Evolutionary conservation across 2,888 invertebrate genomes (phyloP), one percentile per base, ranked within the genome.

Genomic region (Plebejus anna): DNA sequence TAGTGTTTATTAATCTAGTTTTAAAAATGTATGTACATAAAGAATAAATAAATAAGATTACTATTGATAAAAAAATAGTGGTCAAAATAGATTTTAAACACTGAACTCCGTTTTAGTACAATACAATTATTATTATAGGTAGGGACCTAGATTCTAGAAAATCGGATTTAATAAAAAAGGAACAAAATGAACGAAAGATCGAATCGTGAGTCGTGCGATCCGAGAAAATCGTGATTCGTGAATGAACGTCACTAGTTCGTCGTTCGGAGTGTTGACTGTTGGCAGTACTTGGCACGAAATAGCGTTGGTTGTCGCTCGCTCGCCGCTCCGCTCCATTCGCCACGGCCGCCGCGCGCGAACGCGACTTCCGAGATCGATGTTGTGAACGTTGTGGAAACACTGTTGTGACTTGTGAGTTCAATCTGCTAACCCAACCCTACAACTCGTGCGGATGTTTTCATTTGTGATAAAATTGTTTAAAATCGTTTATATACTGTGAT

Each of bases 281-380:
- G 81, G 22, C 22, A 22, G 22, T 22, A 22, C 22, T 22, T 22
- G 22, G 81, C 79, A 80, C 80, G 81, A 72, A 81, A 81, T 80
- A 80, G 78, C 77, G 78, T 70, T 72, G 77, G 13, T 38, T 9
- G 71, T 71, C 32, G 32, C 32, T 47, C 47, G 47, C 72, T 78
- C 82, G 83, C 83, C 80, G 80, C 79, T 80, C 77, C 82, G 80
- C 80, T 82, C 82, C 81, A 82, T 82, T 83, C 83, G 82, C 81
- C 78, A 81, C 80, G 81, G 82, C 79, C 81, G 83, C 82, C 81
- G 83, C 82, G 84, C 83, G 82, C 83, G 82, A 81, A 80, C 80
- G 84, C 84, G 83, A 84, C 83, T 83, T 83, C 84, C 82, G 84
- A 88, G 86, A 87, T 87, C 89, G 89, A 90, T 90, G 88, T 88